Evolutionary conservation across 2,113 vertebrate species (phyloP).

Genomic region (Atlantisia rogersi): DNA sequence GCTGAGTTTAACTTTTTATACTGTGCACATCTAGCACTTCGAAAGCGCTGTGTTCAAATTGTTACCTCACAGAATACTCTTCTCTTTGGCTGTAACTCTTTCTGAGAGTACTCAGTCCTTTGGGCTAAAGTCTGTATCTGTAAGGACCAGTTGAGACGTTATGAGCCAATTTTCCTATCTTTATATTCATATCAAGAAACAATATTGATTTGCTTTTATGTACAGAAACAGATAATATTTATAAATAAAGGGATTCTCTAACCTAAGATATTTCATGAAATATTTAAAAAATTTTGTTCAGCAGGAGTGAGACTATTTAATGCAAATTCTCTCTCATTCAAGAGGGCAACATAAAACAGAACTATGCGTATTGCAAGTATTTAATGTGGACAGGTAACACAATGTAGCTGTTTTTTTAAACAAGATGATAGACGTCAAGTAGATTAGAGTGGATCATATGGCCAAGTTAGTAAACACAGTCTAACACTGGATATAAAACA

Average conservation of each 20-base stretch:
- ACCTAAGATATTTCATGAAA: background rate
- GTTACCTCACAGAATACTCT: background rate
- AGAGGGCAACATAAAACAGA: background rate
- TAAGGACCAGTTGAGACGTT: background rate
- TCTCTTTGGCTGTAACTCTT: background rate
- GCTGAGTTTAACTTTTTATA: background rate
- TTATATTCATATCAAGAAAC: background rate
- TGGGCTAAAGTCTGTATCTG: background rate
- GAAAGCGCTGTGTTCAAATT: background rate
- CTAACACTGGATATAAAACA: background rate
- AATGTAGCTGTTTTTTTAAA: background rate
- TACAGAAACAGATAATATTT: background rate
- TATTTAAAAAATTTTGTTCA: background rate
- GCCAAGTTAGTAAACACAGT: background rate
- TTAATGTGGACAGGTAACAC: background rate
- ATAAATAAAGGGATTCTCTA: background rate
- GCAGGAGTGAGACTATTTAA: rapidly evolving
- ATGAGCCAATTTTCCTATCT: background rate
- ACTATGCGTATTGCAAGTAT: background rate
- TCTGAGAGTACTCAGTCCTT: background rate
- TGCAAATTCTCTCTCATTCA: background rate
- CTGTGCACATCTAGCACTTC: background rate
- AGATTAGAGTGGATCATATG: background rate
- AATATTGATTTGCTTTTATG: background rate
- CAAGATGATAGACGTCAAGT: background rate